Conservation (phyloP, 2,888 invertebrate genomes). For the Drosophila austrosaltans region DNA sequence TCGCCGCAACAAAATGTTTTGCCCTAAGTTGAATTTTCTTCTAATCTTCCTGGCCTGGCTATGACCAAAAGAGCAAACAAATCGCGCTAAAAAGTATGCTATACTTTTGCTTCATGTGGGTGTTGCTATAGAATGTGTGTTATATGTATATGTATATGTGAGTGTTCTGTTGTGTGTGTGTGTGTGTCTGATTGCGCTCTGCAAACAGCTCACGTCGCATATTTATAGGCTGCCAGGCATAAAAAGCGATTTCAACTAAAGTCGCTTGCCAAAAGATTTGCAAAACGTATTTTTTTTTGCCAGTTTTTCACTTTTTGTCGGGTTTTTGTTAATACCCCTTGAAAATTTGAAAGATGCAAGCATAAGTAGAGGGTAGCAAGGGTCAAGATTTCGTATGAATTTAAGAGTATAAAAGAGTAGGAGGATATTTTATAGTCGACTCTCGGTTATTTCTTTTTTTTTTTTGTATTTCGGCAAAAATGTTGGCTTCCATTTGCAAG, state of each 20-base stretch:
- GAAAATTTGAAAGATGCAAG: not conserved
- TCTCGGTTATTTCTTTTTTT: not conserved
- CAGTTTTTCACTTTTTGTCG: not conserved
- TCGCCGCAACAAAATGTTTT: conserved; percentile 23
- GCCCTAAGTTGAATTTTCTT: conserved; percentile 55
- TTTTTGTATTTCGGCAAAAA: conserved; percentile 19
- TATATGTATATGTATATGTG: conserved; percentile 1
- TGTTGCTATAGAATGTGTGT: not conserved
- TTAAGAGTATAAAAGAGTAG: too few species aligned
- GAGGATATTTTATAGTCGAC: not conserved
- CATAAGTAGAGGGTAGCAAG: not conserved
- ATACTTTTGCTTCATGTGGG: conserved; percentile 50
- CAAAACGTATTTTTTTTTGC: conserved; percentile 44
- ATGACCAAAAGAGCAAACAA: conserved; percentile 23
- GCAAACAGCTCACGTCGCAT: conserved; percentile 78
- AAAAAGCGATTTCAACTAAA: conserved; percentile 75
- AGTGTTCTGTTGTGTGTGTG: conserved; percentile 3
- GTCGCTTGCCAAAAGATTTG: conserved; percentile 75
- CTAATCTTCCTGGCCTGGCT: conserved; percentile 63
- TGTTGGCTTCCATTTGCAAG: conserved; percentile 46
- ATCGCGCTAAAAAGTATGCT: conserved; percentile 67
- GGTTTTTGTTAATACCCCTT: conserved; percentile 3
- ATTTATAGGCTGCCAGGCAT: conserved; percentile 79
- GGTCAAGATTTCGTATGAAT: not conserved
- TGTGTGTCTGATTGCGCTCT: conserved; percentile 36